Evolutionary conservation across 2,113 vertebrate species (phyloP).

Genomic region (Myanophis thanlyinensis): DNA sequence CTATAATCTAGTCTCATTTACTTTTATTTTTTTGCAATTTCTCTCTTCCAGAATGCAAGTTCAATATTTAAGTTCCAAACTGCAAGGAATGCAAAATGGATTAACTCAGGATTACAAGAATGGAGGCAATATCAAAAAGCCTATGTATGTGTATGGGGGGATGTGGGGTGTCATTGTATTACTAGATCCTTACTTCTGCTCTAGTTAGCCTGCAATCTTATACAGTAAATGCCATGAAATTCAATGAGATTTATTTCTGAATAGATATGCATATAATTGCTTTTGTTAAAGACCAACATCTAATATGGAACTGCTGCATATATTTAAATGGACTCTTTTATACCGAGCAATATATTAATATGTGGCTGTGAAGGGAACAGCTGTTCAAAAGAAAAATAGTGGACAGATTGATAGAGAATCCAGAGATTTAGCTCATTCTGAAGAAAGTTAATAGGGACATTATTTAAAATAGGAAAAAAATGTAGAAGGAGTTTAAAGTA

Average conservation of each 20-base stretch:
- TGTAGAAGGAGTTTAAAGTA: conserved; percentile 26
- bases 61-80: conserved; percentile 41
- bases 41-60: conserved; percentile 47
- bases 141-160: background rate
- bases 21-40: conserved; percentile 2
- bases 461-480: conserved; percentile 40
- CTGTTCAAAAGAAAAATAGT: conserved; percentile 21
- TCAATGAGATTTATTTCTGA: background rate
- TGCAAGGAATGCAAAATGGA: conserved; percentile 44
- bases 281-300: conserved; percentile 13
- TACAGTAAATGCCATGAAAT: background rate
- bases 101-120: conserved; percentile 59
- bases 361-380: conserved; percentile 36
- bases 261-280: background rate
- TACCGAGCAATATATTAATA: conserved; percentile 29
- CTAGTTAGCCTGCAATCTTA: background rate
- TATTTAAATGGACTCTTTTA: conserved; percentile 42
- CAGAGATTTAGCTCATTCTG: conserved; percentile 44
- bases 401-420: conserved; percentile 27
- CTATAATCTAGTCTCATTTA: conserved; percentile 44
- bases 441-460: conserved; percentile 19
- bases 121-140: conserved; percentile 7
- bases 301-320: conserved; percentile 27
- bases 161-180: background rate
- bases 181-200: conserved; percentile 29